Conservation (phyloP, 2,797 vertebrate species). For the Chromis chromis region DNA sequence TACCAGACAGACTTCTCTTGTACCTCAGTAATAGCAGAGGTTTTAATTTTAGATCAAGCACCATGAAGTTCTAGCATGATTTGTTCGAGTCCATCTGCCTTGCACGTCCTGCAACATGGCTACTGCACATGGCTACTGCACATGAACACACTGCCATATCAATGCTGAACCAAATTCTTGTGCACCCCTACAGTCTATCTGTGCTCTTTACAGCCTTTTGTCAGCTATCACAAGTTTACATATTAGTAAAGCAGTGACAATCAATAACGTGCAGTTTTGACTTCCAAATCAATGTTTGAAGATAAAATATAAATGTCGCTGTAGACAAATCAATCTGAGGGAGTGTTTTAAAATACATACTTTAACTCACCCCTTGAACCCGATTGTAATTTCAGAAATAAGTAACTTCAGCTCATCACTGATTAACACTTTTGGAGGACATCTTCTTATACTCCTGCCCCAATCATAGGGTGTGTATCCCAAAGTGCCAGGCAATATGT, state of each 20-base stretch:
- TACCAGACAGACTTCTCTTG: no score
- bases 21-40: no score
- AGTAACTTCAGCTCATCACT: conserved; percentile 1
- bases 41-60: no score
- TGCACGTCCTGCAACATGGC: no score
- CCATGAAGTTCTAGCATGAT: no score
- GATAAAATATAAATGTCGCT: not conserved
- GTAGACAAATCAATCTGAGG: not conserved
- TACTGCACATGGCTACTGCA: no score
- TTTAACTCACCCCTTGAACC: not conserved
- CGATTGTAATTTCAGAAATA: conserved; percentile 17
- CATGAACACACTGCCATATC: no score
- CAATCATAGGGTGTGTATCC: no score
- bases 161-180: no score
- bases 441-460: no score
- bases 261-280: not conserved
- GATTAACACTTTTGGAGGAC: not conserved
- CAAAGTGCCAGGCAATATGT: no score
- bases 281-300: not conserved
- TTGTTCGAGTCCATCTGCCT: no score
- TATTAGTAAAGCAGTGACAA: not conserved
- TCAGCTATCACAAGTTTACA: not conserved
- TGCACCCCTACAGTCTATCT: not conserved
- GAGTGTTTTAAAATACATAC: not conserved
- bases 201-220: not conserved